Conservation (phyloP, 2,888 invertebrate species). For the Drosophila antonietae region DNA sequence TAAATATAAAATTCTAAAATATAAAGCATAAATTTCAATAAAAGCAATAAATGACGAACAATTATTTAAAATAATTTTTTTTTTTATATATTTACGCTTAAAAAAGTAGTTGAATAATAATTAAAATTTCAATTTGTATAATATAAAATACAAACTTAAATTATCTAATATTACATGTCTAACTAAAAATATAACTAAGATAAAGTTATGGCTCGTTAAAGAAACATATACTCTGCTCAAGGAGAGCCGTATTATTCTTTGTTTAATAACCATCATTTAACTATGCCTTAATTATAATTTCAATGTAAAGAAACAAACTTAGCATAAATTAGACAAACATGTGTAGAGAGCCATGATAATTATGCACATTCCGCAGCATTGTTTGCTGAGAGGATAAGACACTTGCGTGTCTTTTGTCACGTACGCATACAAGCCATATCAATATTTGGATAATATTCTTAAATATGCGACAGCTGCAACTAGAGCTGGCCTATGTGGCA, state of each 20-base stretch:
- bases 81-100: no score
- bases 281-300: not conserved
- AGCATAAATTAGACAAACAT: not conserved
- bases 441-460: constrained; percentile 13
- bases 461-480: constrained; percentile 47
- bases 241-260: not conserved
- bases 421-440: constrained; percentile 23
- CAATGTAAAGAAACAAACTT: not conserved
- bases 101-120: no score
- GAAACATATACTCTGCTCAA: not conserved
- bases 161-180: not conserved
- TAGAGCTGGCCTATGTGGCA: constrained; percentile 9
- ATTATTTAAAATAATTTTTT: no score
- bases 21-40: no score
- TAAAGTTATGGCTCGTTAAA: no score
- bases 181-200: not conserved
- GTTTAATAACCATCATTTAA: not conserved
- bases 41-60: no score
- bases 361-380: constrained; percentile 1
- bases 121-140: not conserved
- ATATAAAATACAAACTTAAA: not conserved
- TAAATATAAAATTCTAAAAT: no score
- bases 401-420: constrained; percentile 25
- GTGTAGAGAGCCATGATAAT: not conserved
- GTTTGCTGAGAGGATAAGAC: constrained; percentile 13